phyloP scores from a whole-genome alignment of 2,797 vertebrate genomes.

The Coregonus sp. region DNA sequence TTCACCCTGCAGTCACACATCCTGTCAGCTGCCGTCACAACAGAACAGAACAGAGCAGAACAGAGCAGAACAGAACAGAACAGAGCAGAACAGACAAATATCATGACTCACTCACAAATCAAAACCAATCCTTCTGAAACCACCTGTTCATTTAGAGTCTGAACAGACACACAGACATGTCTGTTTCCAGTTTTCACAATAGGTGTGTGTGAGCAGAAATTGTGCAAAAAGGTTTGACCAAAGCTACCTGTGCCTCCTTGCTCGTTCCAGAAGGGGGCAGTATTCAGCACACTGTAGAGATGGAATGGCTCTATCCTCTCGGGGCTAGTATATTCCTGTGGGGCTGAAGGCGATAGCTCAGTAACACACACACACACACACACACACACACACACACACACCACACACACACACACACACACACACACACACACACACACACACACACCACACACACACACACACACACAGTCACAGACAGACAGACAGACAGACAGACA shows the following conservation, averaged over 20 bases:
- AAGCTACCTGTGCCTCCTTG: background rate
- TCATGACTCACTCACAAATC: slow-evolving; percentile 1
- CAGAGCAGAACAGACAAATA: slow-evolving; percentile 3
- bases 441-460: too few species aligned
- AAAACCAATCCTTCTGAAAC: background rate
- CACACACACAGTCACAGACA: too few species aligned
- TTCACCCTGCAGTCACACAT: too few species aligned
- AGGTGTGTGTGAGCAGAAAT: background rate
- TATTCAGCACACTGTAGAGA: background rate
- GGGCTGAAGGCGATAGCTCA: too few species aligned
- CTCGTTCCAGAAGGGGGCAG: background rate
- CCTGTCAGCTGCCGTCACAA: too few species aligned
- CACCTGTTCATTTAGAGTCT: background rate
- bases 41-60: fast-evolving
- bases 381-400: too few species aligned
- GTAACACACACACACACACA: too few species aligned
- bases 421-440: too few species aligned
- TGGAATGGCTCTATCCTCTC: background rate
- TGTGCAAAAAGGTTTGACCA: background rate
- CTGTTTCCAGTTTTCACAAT: background rate
- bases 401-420: too few species aligned
- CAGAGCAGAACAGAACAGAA: too few species aligned
- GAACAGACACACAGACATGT: background rate
- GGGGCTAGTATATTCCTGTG: too few species aligned
- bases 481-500: too few species aligned